Evolutionary conservation across 2,888 invertebrate genomes (phyloP).

Genomic region (Resseliella maxima): DNA sequence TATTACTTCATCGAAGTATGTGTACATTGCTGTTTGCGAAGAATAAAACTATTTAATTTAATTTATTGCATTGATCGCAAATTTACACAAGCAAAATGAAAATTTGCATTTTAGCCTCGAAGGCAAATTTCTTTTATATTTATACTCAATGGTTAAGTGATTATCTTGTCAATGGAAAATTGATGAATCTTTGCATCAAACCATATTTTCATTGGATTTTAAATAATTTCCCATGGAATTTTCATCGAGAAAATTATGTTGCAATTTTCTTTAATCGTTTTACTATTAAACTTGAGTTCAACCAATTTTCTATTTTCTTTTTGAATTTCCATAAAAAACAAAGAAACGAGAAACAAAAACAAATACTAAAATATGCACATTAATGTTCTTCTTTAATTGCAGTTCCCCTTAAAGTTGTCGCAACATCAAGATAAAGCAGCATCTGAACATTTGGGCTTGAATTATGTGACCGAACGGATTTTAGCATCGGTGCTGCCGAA

Average conservation of each 20-base stretch:
- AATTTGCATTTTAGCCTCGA: not conserved
- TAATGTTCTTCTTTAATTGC: not conserved
- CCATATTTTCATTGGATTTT: not conserved
- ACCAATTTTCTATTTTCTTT: too few relatives aligned
- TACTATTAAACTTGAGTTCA: not conserved
- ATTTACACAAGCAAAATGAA: not conserved
- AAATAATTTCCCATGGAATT: not conserved
- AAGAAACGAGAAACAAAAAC: too few relatives aligned
- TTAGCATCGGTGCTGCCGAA: conserved; percentile 62
- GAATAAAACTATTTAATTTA: conserved; percentile 15
- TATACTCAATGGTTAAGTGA: not conserved
- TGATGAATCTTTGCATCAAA: not conserved
- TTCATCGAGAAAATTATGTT: not conserved
- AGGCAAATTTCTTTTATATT: not conserved
- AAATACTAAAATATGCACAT: conserved; percentile 25
- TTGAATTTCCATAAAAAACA: not conserved
- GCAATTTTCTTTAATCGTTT: not conserved
- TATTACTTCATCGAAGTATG: not conserved
- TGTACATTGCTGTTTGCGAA: not conserved
- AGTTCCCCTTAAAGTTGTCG: conserved; percentile 53
- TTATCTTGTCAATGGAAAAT: conserved; percentile 24
- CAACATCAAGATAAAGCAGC: conserved; percentile 57
- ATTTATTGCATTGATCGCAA: not conserved
- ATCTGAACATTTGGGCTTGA: conserved; percentile 60
- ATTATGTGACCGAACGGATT: conserved; percentile 63